Conservation (phyloP, 2,888 invertebrate genomes). For the Acleris sparsana region DNA sequence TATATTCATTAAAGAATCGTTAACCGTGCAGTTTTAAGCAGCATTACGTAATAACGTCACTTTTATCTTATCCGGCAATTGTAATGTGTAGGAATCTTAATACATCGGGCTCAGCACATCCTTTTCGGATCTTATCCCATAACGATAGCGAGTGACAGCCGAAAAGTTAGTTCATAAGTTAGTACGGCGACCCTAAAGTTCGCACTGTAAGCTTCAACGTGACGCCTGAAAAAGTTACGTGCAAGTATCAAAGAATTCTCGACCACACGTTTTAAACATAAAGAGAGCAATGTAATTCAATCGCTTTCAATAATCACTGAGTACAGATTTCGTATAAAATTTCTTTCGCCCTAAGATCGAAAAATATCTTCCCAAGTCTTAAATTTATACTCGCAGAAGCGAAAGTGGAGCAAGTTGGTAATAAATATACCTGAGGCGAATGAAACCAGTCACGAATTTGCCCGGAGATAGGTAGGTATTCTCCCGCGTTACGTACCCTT, state of each 20-base stretch:
- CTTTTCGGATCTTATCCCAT: slow-evolving; percentile 1
- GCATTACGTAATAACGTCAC: too few species aligned
- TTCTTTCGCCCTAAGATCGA: slow-evolving; percentile 20
- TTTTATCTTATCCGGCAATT: not conserved
- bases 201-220: slow-evolving; percentile 10
- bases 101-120: slow-evolving; percentile 1
- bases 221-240: slow-evolving; percentile 11
- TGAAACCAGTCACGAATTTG: slow-evolving; percentile 21
- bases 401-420: slow-evolving; percentile 26
- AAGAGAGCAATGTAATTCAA: slow-evolving; percentile 20
- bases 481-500: slow-evolving; percentile 16
- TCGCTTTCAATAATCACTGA: slow-evolving; percentile 23
- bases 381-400: slow-evolving; percentile 31
- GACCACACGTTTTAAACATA: slow-evolving; percentile 16
- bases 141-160: slow-evolving; percentile 17
- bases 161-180: slow-evolving; percentile 29
- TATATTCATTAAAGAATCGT: too few species aligned
- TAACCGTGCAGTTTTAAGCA: too few species aligned
- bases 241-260: slow-evolving; percentile 6
- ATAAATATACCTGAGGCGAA: slow-evolving; percentile 36
- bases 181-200: slow-evolving; percentile 30
- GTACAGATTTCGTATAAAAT: slow-evolving; percentile 12
- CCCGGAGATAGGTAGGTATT: slow-evolving; percentile 15
- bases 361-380: slow-evolving; percentile 30
- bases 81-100: not conserved